Evolutionary conservation across 1,140 invertebrate species (phyloP).

Genomic region (Saccostrea glomerata): DNA sequence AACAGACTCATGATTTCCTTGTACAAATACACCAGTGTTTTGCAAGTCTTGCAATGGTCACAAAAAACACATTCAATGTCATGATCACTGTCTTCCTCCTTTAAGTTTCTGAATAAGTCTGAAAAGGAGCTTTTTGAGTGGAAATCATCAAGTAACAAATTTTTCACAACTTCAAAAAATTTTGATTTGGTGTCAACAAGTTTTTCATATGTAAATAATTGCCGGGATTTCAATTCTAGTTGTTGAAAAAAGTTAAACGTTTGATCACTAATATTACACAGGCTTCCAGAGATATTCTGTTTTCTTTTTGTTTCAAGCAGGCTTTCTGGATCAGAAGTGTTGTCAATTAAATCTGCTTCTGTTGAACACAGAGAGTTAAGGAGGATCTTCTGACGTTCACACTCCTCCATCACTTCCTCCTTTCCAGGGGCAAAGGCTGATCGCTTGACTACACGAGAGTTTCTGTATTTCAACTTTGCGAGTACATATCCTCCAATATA

Average conservation of each 20-base stretch:
- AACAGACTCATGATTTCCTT: slow-evolving; percentile 30
- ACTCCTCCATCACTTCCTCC: neutral
- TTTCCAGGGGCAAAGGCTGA: slow-evolving; percentile 47
- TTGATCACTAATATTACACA: slow-evolving; percentile 47
- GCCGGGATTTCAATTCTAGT: slow-evolving; percentile 40
- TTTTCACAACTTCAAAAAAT: neutral
- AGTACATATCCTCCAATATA: slow-evolving; percentile 50
- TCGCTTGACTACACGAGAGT: slow-evolving; percentile 17
- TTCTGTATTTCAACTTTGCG: slow-evolving; percentile 45
- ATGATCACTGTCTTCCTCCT: neutral
- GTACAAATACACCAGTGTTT: neutral
- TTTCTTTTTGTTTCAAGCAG: slow-evolving; percentile 47
- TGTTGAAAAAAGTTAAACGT: slow-evolving; percentile 37
- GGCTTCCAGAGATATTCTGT: slow-evolving; percentile 35
- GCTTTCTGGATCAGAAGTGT: slow-evolving; percentile 14
- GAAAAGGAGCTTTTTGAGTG: no score
- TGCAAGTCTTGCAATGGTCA: neutral
- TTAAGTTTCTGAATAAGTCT: neutral
- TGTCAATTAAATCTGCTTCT: slow-evolving; percentile 30
- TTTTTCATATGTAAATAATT: slow-evolving; percentile 38
- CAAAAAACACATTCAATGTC: neutral
- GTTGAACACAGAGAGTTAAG: slow-evolving; percentile 1
- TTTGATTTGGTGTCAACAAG: neutral
- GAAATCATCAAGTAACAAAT: neutral
- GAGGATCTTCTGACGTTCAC: neutral